Evolutionary conservation across 2,797 vertebrate species (phyloP), one percentile per base, ranked within the genome.

Genomic region (Parambassis ranga): DNA sequence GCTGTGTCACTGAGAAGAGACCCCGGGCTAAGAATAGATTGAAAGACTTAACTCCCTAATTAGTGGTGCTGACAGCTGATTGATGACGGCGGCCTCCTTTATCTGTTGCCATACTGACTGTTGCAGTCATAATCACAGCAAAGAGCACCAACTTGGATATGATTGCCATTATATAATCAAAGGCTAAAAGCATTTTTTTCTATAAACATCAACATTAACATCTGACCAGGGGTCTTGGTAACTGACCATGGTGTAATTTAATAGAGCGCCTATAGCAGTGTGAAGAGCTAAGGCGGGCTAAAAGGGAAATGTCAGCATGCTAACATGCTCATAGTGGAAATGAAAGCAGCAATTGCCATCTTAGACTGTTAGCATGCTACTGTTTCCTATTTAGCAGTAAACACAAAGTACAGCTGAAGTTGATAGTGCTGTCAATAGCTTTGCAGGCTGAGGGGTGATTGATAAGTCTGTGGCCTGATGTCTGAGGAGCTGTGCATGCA

Each of bases 51-150:
- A 75, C 51, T 71, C 47, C 24, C n/a, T 67, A 65, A 82, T 84
- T 73, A 78, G 51, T 52, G 32, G 39, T 20, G 66, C 44, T 82
- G 84, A 87, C 78, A 75, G 78, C 55, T 66, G 80, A 85, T 66
- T 69, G 57, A 80, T 38, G 65, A 67, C 20, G 49, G 15, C 0
- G 2, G 23, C 47, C 44, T 31, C 59, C 27, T 60, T 77, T 49
- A 73, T 66, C 53, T 52, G 47, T 35, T 43, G 44, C 63, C 47
- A 58, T 22, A 31, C 0, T 42, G 28, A 22, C 42, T 68, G 55
- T 13, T 37, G 57, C 53, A 75, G 19, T 57, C 13, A 65, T 55
- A 47, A 51, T 61, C 49, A 27, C 63, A 33, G 23, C 9, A 19
- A 32, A 36, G 42, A 50, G 61, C 36, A 58, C 14, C 9, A 58